Evolutionary conservation across 2,797 vertebrate genomes (phyloP).

Genomic region (Phaenicophaeus curvirostris): DNA sequence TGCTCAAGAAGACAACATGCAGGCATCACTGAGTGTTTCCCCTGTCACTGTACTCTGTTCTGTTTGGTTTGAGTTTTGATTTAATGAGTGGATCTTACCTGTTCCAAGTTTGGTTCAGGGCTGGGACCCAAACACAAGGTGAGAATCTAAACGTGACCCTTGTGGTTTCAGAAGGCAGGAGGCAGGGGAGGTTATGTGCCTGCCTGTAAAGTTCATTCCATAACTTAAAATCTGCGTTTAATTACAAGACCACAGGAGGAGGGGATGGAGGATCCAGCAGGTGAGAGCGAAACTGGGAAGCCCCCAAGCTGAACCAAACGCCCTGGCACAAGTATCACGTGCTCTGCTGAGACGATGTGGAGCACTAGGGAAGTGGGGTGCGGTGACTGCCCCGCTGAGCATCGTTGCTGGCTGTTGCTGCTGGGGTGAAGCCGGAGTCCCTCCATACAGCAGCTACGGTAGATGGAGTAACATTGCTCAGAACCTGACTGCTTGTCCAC

Average conservation of each 20-base stretch:
- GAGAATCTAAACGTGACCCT: not conserved
- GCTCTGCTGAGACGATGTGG: not conserved
- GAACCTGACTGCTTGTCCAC: not conserved
- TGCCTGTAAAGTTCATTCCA: not conserved
- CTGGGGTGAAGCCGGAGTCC: not conserved
- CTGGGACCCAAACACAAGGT: not conserved
- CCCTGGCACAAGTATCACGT: fast-evolving
- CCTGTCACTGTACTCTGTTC: not conserved
- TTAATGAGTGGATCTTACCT: not conserved
- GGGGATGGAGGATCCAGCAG: not conserved
- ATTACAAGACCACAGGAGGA: not conserved
- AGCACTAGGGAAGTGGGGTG: not conserved
- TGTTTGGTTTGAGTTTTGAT: not conserved
- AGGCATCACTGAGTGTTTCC: not conserved
- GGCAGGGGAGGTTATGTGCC: not conserved
- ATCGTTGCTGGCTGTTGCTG: not conserved
- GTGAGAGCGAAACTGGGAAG: not conserved
- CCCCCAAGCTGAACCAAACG: not conserved
- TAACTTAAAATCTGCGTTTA: not conserved
- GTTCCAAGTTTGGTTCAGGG: not conserved
- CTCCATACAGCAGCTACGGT: not conserved
- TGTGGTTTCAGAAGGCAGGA: not conserved
- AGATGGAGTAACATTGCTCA: not conserved
- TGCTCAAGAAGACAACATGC: not conserved
- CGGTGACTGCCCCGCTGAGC: not conserved